A percentile compares a stretch with the other conserved stretches of the same genome.
Evolutionary conservation across 2,888 invertebrate species (phyloP).

Genomic region (Teinopalpus imperialis): DNA sequence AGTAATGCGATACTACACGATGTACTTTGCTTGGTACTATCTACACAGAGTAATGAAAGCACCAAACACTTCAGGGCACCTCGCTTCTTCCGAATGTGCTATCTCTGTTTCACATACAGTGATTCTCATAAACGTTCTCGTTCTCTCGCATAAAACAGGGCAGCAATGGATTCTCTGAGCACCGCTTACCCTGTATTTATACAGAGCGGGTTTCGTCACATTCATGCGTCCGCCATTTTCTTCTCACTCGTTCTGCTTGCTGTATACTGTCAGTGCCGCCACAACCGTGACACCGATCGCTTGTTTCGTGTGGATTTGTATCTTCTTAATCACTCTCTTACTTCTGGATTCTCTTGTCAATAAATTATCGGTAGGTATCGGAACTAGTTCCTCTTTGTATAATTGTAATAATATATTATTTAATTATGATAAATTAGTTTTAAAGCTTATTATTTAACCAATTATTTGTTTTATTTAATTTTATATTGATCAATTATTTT

Average conservation of each 20-base stretch:
- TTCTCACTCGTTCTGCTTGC: conserved; percentile 73
- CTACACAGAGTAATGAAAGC: conserved; percentile 50
- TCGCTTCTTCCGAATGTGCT: conserved; percentile 25
- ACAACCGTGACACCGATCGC: conserved; percentile 51
- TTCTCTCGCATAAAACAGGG: conserved; percentile 32
- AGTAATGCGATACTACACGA: conserved; percentile 51
- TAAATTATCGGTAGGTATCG: conserved; percentile 43
- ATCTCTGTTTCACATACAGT: conserved; percentile 35
- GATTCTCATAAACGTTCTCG: conserved; percentile 34
- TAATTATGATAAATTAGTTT: no score
- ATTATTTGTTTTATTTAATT: neutral
- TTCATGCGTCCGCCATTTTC: conserved; percentile 68
- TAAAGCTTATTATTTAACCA: no score
- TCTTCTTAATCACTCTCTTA: conserved; percentile 66
- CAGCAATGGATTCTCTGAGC: conserved; percentile 38
- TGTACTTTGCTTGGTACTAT: conserved; percentile 38
- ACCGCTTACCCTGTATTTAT: conserved; percentile 42
- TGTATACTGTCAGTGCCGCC: conserved; percentile 62
- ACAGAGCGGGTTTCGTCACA: conserved; percentile 50
- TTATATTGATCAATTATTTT: no score
- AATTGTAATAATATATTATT: neutral
- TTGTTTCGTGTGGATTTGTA: conserved; percentile 47
- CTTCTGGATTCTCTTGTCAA: conserved; percentile 53
- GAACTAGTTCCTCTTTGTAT: conserved; percentile 22
- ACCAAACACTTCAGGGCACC: conserved; percentile 37